A percentile compares a stretch with the other conserved stretches of the same genome.
Evolutionary conservation across 2,888 invertebrate genomes (phyloP).

Genomic region (Capitulum mitella): DNA sequence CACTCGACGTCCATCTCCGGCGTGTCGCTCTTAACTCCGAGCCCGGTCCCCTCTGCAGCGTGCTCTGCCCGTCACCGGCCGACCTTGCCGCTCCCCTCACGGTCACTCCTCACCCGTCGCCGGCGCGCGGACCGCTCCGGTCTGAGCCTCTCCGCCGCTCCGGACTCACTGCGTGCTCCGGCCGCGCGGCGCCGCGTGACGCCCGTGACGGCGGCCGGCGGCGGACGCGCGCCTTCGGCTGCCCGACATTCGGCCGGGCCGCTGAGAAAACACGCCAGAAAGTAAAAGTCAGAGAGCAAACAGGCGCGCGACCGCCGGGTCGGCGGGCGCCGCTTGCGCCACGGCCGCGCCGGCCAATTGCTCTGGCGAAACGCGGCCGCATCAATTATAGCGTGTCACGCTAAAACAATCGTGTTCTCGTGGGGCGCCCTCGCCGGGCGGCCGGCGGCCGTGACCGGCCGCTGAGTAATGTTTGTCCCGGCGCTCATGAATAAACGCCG

Average conservation of each 20-base stretch:
- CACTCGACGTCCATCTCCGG: no score
- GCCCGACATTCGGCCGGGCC: neutral
- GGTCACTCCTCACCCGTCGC: no score
- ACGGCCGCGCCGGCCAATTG: neutral
- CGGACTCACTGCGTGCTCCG: no score
- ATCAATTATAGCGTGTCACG: neutral
- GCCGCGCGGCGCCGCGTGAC: neutral
- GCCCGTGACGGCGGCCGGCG: neutral
- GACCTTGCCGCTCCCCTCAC: no score
- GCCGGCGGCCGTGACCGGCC: neutral
- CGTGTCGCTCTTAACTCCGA: no score
- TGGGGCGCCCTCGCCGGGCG: neutral
- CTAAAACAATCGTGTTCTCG: neutral
- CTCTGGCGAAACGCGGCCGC: neutral
- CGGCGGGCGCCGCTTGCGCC: neutral
- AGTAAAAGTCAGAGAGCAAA: slow-evolving; percentile 18
- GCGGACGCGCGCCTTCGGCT: no score
- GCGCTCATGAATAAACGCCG: neutral
- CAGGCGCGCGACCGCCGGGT: neutral
- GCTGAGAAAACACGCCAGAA: slow-evolving; percentile 11
- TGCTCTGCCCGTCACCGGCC: no score
- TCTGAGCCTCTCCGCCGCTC: no score
- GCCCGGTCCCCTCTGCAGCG: no score
- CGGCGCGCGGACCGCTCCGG: no score
- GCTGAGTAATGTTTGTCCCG: neutral